These are phyloP conservation scores for Leptarthrus brevirostris DNA, from an alignment of 2,888 invertebrate genomes.

Conservation along the genomic window DNA sequence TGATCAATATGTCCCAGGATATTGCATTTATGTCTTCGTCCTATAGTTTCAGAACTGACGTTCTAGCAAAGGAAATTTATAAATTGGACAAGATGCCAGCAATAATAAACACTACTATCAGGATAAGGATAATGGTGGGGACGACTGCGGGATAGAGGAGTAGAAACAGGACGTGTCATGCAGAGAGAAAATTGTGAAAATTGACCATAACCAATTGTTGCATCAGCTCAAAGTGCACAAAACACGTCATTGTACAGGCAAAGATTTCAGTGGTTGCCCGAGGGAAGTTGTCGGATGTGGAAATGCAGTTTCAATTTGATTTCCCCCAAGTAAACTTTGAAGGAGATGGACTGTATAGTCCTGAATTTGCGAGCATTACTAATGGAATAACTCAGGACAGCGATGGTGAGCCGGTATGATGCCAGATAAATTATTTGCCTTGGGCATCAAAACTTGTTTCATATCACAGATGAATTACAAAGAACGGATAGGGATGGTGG, in stretches of 20 bases:
- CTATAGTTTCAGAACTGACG: not conserved
- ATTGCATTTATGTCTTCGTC: constrained; percentile 24
- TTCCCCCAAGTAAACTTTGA: constrained; percentile 28
- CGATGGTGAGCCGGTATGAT: not conserved
- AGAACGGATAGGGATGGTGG: not conserved
- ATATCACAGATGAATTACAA: not conserved
- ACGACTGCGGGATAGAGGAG: not conserved
- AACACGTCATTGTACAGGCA: not conserved
- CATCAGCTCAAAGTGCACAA: constrained; percentile 14
- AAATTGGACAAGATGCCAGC: constrained; percentile 22
- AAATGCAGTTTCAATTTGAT: constrained; percentile 44
- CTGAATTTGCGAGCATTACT: too few relatives aligned
- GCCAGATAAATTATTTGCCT: constrained; percentile 22
- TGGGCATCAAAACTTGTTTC: constrained; percentile 20
- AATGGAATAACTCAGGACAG: not conserved
- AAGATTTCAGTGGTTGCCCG: constrained; percentile 16
- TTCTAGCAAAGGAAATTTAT: constrained; percentile 22
- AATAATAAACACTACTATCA: constrained; percentile 9
- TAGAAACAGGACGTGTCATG: not conserved
- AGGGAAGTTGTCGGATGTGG: constrained; percentile 10
- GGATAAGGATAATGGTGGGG: too few relatives aligned
- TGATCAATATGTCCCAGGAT: constrained; percentile 31
- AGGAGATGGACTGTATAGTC: not conserved
- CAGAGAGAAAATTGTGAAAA: constrained; percentile 25
- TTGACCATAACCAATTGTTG: constrained; percentile 44